phyloP scores from a whole-genome alignment of 2,888 invertebrate genomes.

The Lamellibrachia satsuma region DNA sequence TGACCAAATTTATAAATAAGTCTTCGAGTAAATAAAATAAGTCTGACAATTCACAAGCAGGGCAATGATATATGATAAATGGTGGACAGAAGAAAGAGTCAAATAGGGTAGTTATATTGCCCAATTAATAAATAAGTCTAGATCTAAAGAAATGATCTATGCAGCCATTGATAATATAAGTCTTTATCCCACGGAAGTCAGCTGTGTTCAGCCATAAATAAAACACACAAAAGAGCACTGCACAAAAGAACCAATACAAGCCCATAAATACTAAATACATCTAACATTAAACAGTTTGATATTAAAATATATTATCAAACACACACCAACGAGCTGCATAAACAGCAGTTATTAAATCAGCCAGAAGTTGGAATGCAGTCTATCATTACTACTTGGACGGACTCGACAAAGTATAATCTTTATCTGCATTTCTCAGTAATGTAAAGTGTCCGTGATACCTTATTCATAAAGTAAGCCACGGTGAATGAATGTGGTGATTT shows the following conservation, averaged over 20 bases:
- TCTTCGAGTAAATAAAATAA: background rate
- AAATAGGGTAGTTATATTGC: background rate
- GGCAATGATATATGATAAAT: no score
- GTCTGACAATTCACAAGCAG: background rate
- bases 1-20: background rate
- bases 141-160: background rate
- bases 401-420: background rate
- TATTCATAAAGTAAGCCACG: background rate
- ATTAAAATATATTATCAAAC: background rate
- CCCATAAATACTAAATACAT: background rate
- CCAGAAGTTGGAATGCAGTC: constrained; percentile 3
- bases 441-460: background rate
- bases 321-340: background rate
- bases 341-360: background rate
- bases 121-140: background rate
- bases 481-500: background rate
- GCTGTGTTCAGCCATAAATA: background rate
- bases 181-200: background rate
- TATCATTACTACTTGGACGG: background rate
- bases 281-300: background rate
- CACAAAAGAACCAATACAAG: background rate
- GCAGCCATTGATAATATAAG: background rate
- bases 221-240: background rate
- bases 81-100: no score
- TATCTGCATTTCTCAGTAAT: background rate